Percentiles rank a stretch among this genome's conserved stretches.
Conservation (phyloP, 2,888 invertebrate species). For the Drosophila anceps region DNA sequence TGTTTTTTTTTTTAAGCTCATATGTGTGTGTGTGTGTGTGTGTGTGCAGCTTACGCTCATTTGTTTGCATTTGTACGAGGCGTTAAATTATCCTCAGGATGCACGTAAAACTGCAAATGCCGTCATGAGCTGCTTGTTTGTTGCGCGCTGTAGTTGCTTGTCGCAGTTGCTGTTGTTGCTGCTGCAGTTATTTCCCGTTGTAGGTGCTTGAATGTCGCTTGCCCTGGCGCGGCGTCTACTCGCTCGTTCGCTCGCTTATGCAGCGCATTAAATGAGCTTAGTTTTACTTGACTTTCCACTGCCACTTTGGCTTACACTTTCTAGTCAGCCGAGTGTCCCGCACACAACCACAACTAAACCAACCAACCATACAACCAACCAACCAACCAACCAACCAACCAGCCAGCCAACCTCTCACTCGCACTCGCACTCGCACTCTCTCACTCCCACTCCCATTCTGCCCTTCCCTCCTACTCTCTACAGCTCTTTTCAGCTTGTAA, state of each 20-base stretch:
- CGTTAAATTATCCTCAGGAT: constrained; percentile 80
- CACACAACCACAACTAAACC: constrained; percentile 15
- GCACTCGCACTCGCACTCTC: too few relatives aligned
- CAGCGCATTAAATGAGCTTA: constrained; percentile 78
- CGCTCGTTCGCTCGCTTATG: constrained; percentile 61
- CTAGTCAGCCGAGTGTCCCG: constrained; percentile 34
- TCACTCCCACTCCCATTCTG: background rate
- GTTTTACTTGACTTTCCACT: constrained; percentile 78
- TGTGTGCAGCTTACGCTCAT: constrained; percentile 52
- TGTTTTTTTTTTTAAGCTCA: constrained; percentile 35
- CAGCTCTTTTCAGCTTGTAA: constrained; percentile 50
- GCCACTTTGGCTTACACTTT: constrained; percentile 74
- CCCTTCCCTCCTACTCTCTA: background rate
- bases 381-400: too few relatives aligned
- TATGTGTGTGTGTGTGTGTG: background rate
- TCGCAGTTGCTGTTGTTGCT: constrained; percentile 22
- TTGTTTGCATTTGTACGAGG: constrained; percentile 78
- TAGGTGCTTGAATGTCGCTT: constrained; percentile 38
- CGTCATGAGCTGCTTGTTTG: constrained; percentile 58
- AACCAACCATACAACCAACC: background rate
- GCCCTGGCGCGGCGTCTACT: background rate
- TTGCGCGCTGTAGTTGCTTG: constrained; percentile 43
- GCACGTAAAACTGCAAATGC: constrained; percentile 78
- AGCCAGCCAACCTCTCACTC: background rate
- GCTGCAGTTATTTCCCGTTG: constrained; percentile 46